Percentiles rank a stretch among this genome's conserved stretches.
Evolutionary conservation across 2,113 vertebrate genomes (phyloP).

Genomic region (Bubo bubo): DNA sequence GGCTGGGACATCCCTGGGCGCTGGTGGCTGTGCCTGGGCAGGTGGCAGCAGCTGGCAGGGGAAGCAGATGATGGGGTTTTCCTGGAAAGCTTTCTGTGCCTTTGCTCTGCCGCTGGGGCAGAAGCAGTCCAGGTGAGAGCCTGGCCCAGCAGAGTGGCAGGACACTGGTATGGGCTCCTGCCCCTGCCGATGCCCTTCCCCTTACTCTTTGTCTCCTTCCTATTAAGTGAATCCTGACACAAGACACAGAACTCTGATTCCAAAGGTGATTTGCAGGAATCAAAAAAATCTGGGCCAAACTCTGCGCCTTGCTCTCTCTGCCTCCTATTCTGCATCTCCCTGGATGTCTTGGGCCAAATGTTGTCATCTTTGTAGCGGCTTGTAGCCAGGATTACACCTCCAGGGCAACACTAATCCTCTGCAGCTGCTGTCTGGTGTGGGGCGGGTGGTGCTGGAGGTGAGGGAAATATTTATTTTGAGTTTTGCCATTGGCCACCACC

Average conservation of each 20-base stretch:
- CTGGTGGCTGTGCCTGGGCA: background rate
- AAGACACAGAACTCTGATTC: background rate
- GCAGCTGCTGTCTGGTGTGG: constrained; percentile 60
- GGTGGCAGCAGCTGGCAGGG: background rate
- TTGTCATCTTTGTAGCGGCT: background rate
- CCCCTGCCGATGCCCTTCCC: background rate
- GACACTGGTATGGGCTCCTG: background rate
- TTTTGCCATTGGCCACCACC: constrained; percentile 57
- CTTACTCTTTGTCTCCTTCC: background rate
- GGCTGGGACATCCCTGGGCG: background rate
- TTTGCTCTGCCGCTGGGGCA: background rate
- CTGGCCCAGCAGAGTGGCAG: background rate
- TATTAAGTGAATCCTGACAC: background rate
- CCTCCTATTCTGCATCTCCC: background rate
- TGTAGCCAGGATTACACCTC: background rate
- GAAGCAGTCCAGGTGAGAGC: background rate
- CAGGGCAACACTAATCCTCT: background rate
- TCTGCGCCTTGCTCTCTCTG: background rate
- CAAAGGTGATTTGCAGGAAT: background rate
- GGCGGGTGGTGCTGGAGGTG: constrained; percentile 2
- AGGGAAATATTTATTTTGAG: constrained; percentile 66
- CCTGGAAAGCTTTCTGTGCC: background rate
- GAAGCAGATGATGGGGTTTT: background rate
- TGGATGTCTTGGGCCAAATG: background rate
- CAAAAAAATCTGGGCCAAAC: background rate